Evolutionary conservation across 2,113 vertebrate genomes (phyloP).

Genomic region (Lethenteron reissneri): DNA sequence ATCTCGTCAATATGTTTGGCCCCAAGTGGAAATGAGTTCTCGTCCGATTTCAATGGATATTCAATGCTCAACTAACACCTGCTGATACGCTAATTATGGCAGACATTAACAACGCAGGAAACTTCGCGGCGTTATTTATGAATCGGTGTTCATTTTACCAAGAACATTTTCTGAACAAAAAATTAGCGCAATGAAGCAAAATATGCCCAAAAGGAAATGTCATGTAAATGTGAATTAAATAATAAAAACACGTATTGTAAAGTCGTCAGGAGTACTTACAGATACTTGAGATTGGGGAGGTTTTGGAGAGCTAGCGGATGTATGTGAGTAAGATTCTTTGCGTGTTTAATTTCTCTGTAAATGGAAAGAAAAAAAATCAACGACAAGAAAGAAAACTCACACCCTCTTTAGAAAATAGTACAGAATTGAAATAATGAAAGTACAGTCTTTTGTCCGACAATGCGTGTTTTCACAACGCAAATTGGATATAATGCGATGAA

Average conservation of each 20-base stretch:
- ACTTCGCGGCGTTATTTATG: not conserved
- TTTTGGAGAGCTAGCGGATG: constrained; percentile 31
- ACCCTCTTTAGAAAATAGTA: too few relatives aligned
- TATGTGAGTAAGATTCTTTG: constrained; percentile 32
- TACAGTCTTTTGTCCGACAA: too few relatives aligned
- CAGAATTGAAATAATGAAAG: too few relatives aligned
- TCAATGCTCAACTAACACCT: too few relatives aligned
- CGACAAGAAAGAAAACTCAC: not conserved
- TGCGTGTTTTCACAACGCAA: too few relatives aligned
- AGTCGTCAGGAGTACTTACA: constrained; percentile 27
- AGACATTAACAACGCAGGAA: constrained; percentile 14
- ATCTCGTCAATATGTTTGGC: too few relatives aligned
- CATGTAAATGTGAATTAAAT: constrained; percentile 8
- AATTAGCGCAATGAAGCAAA: not conserved
- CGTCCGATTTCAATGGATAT: too few relatives aligned
- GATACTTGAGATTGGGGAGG: constrained; percentile 36
- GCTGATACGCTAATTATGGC: constrained; percentile 13
- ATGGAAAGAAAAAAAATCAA: constrained; percentile 13
- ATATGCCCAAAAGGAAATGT: not conserved
- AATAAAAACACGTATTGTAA: constrained; percentile 7
- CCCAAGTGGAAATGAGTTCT: too few relatives aligned
- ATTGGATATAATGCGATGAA: too few relatives aligned
- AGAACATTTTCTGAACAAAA: not conserved
- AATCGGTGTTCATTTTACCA: not conserved
- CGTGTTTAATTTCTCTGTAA: constrained; percentile 44